Evolutionary conservation across 2,797 vertebrate genomes (phyloP).

Genomic region (Lacerta viridis): DNA sequence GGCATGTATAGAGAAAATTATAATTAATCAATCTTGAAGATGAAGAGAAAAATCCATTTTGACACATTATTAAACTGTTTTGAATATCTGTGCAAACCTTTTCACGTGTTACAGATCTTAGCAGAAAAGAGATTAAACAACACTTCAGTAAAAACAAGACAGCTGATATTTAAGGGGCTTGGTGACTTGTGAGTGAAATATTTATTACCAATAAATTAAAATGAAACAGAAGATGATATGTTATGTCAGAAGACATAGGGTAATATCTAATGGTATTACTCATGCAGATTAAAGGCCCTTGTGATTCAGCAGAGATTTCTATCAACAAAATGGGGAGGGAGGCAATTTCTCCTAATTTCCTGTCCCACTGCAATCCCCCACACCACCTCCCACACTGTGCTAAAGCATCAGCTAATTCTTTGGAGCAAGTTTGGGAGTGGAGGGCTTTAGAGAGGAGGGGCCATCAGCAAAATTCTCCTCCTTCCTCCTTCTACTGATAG

Average conservation of each 20-base stretch:
- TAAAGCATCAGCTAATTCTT: no score
- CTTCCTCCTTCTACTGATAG: no score
- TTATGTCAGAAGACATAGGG: background rate
- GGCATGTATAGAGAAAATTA: background rate
- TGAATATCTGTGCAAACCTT: background rate
- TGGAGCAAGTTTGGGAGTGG: no score
- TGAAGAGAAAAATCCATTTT: background rate
- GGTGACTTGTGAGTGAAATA: background rate
- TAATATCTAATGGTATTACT: no score
- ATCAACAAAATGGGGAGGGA: no score
- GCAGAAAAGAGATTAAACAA: background rate
- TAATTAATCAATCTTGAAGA: background rate
- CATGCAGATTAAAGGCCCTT: no score
- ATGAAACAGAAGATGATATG: background rate
- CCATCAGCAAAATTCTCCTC: no score
- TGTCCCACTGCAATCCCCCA: no score
- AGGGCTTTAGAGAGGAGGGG: no score
- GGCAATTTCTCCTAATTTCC: no score
- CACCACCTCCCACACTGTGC: no score
- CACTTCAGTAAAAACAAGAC: background rate
- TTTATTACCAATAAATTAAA: constrained; percentile 1
- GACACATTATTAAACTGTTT: background rate
- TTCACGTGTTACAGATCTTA: background rate
- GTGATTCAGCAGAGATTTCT: no score
- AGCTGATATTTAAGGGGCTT: background rate